Evolutionary conservation across 2,888 invertebrate genomes (phyloP).

Genomic region (Cephus spinipes): DNA sequence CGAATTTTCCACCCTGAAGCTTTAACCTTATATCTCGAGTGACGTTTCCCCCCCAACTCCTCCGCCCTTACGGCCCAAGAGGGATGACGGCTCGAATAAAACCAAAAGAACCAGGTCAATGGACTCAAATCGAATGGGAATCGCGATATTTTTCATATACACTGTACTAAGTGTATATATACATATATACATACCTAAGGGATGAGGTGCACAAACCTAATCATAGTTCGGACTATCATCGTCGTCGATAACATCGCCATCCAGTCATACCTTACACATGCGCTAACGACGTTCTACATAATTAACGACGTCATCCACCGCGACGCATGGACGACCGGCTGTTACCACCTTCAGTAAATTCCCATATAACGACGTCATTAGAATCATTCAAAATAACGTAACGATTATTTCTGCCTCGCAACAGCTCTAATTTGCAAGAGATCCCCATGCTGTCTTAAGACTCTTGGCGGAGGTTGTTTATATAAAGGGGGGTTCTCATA

Average conservation of each 20-base stretch:
- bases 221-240: background rate
- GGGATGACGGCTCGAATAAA: background rate
- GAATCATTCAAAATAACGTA: slow-evolving; percentile 27
- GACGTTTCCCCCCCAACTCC: background rate
- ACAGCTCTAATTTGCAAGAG: slow-evolving; percentile 18
- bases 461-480: slow-evolving; percentile 12
- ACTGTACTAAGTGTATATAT: background rate
- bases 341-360: slow-evolving; percentile 31
- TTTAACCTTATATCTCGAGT: background rate
- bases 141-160: background rate
- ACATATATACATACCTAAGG: background rate
- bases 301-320: background rate
- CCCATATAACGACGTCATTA: slow-evolving; percentile 25
- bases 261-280: background rate
- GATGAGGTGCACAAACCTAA: background rate
- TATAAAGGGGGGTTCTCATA: background rate
- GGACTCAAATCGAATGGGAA: background rate
- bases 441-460: background rate
- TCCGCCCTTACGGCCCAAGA: background rate
- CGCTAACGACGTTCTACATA: background rate
- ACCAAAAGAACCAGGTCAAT: background rate
- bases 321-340: background rate
- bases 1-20: background rate
- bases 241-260: background rate
- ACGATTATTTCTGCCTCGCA: slow-evolving; percentile 15